Evolutionary conservation across 1,140 invertebrate genomes (phyloP), one percentile per base, ranked within the genome.

Genomic region (Pectinophora gossypiella): DNA sequence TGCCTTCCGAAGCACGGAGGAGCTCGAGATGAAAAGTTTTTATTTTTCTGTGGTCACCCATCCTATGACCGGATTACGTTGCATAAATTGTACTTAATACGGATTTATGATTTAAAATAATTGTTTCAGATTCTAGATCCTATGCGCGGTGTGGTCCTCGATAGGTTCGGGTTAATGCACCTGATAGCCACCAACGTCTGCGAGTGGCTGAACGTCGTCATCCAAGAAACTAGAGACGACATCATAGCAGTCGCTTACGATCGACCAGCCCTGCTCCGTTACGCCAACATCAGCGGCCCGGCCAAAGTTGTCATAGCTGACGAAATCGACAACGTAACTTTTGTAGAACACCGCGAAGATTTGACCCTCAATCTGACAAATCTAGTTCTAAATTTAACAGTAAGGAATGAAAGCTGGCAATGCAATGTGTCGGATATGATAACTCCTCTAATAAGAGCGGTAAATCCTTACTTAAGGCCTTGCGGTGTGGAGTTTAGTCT

Each of bases 401-500:
- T 60, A 43, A 54, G 48, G 4, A 63, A 67, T 56, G 54, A 64
- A 32, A 56, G 50, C 3, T 85, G 80, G 80, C 71, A 56, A 7
- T 88, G 87, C 48, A 88, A 70, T 62, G 85, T 70, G 51, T 79
- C 88, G 3, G 87, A 91, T 59, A 90, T 93, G 58, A 91, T 93
- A 59, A 89, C 89, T 2, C 89, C 90, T 12, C 70, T 94, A 19
- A 90, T 93, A 9, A 85, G 91, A 61, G 89, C 89, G 51, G 90
- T 91, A 1, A 91, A 91, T 36, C 92, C 92, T 2, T 93, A 93
- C 73, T 82, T 94, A 38, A 91, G 92, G 64, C 92, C 93, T 1
- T 93, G 92, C 70, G 92, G 91, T n/a, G 92, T 94, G 36, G 92
- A 94, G 68, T 94, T 93, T 78, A 92, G 91, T 59, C 86, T 94